phyloP scores from a whole-genome alignment of 2,888 invertebrate species.

The Cryptocephalus moraei region DNA sequence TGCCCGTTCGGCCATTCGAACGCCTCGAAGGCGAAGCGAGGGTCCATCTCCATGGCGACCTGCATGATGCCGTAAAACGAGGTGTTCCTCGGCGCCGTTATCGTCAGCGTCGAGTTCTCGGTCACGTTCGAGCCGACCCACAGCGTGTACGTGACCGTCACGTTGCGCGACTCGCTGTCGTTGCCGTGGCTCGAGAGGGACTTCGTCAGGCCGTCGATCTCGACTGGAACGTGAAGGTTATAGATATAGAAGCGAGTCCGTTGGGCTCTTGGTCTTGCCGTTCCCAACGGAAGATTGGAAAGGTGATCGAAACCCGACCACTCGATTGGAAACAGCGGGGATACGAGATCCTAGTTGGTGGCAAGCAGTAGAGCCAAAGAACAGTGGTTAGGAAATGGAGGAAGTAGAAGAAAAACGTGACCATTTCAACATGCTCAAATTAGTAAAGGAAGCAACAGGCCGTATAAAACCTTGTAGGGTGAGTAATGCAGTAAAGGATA shows the following conservation, averaged over 20 bases:
- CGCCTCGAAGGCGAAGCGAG: constrained; percentile 50
- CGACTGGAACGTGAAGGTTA: constrained; percentile 21
- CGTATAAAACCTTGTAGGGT: no score
- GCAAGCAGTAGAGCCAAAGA: no score
- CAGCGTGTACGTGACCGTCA: constrained; percentile 73
- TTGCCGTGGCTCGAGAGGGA: constrained; percentile 36
- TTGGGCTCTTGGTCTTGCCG: no score
- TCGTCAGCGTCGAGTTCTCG: constrained; percentile 65
- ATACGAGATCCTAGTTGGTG: no score
- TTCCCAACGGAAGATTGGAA: no score
- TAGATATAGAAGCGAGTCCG: background rate
- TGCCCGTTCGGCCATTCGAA: constrained; percentile 89
- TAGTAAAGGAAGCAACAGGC: no score
- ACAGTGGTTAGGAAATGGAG: no score
- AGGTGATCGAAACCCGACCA: no score
- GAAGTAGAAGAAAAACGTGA: no score
- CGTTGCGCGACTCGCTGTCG: constrained; percentile 55
- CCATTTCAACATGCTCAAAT: no score
- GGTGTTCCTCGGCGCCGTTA: constrained; percentile 63
- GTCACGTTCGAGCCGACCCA: constrained; percentile 84
- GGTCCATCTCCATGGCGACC: constrained; percentile 71
- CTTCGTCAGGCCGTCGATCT: constrained; percentile 34
- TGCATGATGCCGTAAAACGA: constrained; percentile 59
- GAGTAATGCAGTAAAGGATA: no score
- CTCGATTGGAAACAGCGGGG: no score